Base-by-base conservation (phyloP, 2,888 invertebrate genomes). In the Drosophila kambysellisi region DNA sequence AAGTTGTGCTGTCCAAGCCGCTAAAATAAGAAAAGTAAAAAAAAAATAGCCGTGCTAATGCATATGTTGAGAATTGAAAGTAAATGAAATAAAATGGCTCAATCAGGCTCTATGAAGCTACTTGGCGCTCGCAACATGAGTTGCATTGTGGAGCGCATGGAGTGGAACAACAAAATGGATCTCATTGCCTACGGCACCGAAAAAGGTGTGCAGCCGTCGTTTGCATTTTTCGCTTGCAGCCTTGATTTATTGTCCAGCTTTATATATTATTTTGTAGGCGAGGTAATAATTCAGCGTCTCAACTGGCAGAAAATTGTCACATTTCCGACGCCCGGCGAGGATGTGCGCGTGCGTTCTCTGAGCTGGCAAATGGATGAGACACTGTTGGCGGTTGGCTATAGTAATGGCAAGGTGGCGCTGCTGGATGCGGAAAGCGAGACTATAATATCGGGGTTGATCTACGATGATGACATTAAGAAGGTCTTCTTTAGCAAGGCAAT, bases 311-410 rank as follows among this genome's bases (percentile, higher is more conserved):
- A 97, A 93, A 98, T 98, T 11, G 98, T 98, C 96, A 95, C 95
- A 63, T 94, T 98, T 76, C 94, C 95, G 56, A 95, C 98, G 4
- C 96, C 96, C 6, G 95, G 95, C 76, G 97, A 98, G 92, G 95
- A 95, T 88, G 94, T 96, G 25, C 94, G 94, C 46, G 97, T 98
- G 1, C 95, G 95, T 73, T 96, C 96, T 15, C 95, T 99, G 91
- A 96, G 97, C 59, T 99, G 99, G 99, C 95, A 98, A 92, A 98
- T 98, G 9, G 99, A 99, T 94, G 98, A 99, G 81, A 98, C 98
- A 94, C 96, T 98, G 87, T 92, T 96, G 58, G 95, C 95, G 0
- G 92, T 92, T 15, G 93, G 95, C 6, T 96, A 96, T 82, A 95
- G 95, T 91, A 95, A 94, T 92, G 97, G 96, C 15, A 94, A 94